A percentile compares a stretch with the other conserved stretches of the same genome.
Conservation (phyloP, 1,140 invertebrate genomes). For the Phortica variegata region DNA sequence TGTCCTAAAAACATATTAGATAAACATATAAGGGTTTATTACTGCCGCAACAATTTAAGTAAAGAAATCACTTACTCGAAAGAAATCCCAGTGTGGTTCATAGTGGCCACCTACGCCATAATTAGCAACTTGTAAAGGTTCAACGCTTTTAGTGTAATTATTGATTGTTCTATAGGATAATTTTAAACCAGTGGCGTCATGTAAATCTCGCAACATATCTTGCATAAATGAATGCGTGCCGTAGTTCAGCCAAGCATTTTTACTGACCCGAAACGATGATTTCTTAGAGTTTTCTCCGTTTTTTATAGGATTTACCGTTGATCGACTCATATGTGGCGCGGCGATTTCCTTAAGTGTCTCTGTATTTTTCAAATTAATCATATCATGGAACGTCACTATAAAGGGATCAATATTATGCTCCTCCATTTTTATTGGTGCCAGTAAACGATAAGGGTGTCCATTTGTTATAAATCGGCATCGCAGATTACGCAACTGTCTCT, state of each 20-base stretch:
- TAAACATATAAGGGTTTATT: background rate
- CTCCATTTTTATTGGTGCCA: slow-evolving; percentile 91
- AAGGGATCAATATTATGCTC: slow-evolving; percentile 80
- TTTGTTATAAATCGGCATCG: slow-evolving; percentile 77
- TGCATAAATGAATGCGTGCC: slow-evolving; percentile 75
- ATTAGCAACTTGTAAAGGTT: slow-evolving; percentile 67
- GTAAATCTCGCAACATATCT: slow-evolving; percentile 71
- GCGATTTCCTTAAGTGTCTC: slow-evolving; percentile 81
- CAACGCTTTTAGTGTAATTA: slow-evolving; percentile 68
- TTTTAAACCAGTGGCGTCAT: slow-evolving; percentile 79
- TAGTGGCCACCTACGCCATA: slow-evolving; percentile 75
- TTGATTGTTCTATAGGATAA: slow-evolving; percentile 87
- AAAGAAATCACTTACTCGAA: slow-evolving; percentile 67
- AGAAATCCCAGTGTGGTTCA: slow-evolving; percentile 71
- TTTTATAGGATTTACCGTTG: slow-evolving; percentile 73
- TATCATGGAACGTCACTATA: slow-evolving; percentile 85
- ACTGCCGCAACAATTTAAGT: slow-evolving; percentile 49
- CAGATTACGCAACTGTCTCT: slow-evolving; percentile 56
- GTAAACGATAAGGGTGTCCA: slow-evolving; percentile 70
- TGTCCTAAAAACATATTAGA: too few species aligned
- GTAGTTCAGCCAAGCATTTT: slow-evolving; percentile 92
- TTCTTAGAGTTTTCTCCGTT: slow-evolving; percentile 64
- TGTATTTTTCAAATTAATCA: slow-evolving; percentile 87
- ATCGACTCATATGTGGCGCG: slow-evolving; percentile 71
- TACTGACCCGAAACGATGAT: slow-evolving; percentile 91